A percentile compares a stretch with the other conserved stretches of the same genome.
Evolutionary conservation across 1,140 invertebrate genomes (phyloP).

Genomic region (Drosophila obscura): DNA sequence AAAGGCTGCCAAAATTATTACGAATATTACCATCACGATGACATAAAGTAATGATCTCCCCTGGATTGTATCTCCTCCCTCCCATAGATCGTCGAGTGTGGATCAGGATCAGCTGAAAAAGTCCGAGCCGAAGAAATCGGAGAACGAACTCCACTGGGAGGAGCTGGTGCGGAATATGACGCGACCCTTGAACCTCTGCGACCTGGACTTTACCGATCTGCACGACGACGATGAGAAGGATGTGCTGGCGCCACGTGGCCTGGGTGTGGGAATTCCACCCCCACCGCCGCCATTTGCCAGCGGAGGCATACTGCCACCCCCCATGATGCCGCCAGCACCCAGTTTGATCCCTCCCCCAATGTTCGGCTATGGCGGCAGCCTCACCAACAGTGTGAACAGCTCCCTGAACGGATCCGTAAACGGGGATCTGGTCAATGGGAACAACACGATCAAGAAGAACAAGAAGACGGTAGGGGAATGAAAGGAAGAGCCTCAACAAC

Average conservation of each 20-base stretch:
- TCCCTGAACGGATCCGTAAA: slow-evolving; percentile 80
- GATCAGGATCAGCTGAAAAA: slow-evolving; percentile 86
- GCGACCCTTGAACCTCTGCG: slow-evolving; percentile 94
- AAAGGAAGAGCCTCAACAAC: not conserved
- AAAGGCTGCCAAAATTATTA: slow-evolving; percentile 24
- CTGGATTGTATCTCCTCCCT: not conserved
- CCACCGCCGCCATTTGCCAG: slow-evolving; percentile 86
- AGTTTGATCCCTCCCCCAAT: slow-evolving; percentile 84
- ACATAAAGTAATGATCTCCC: not conserved
- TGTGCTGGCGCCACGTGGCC: slow-evolving; percentile 86
- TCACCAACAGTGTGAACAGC: slow-evolving; percentile 79
- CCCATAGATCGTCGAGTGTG: slow-evolving; percentile 83
- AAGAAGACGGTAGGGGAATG: slow-evolving; percentile 92
- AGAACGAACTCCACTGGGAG: slow-evolving; percentile 98
- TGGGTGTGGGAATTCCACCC: slow-evolving; percentile 88
- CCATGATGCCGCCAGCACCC: slow-evolving; percentile 83
- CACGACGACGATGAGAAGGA: slow-evolving; percentile 90
- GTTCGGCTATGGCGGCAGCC: slow-evolving; percentile 76
- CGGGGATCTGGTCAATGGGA: slow-evolving; percentile 78
- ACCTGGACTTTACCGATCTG: slow-evolving; percentile 98
- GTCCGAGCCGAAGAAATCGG: slow-evolving; percentile 90
- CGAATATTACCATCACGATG: slow-evolving; percentile 16
- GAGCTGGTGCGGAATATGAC: slow-evolving; percentile 92
- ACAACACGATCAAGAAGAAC: slow-evolving; percentile 90
- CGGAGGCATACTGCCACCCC: slow-evolving; percentile 80